phyloP scores from a whole-genome alignment of 2,113 vertebrate species.

The Osmerus eperlanus region DNA sequence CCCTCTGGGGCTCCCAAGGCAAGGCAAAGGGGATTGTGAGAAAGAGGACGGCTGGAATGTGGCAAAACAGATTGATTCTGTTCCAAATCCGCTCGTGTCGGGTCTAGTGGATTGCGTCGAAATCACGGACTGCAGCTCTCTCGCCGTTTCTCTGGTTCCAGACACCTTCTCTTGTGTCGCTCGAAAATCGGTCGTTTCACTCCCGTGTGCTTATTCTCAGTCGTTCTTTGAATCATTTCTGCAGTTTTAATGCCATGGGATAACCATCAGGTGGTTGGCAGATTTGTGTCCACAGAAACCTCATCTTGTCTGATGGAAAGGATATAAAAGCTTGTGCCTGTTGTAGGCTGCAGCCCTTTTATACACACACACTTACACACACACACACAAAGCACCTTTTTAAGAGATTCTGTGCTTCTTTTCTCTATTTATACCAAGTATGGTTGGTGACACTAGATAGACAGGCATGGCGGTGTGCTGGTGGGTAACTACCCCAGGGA shows the following conservation, averaged over 20 bases:
- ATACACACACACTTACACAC: background rate
- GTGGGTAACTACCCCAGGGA: conserved; percentile 30
- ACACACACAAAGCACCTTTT: background rate
- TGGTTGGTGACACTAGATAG: conserved; percentile 14
- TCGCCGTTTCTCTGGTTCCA: conserved; percentile 19
- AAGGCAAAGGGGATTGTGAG: conserved; percentile 24
- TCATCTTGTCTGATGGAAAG: background rate
- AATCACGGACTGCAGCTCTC: conserved; percentile 33
- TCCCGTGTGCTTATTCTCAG: background rate
- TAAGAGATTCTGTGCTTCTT: conserved; percentile 22
- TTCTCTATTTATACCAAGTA: conserved; percentile 23
- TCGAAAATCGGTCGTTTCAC: background rate
- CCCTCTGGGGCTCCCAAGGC: conserved; percentile 32
- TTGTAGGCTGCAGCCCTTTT: background rate
- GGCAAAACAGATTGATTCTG: conserved; percentile 53
- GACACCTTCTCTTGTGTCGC: conserved; percentile 16
- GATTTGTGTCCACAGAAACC: background rate
- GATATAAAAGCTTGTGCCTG: background rate
- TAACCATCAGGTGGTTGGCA: background rate
- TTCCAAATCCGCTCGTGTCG: conserved; percentile 48
- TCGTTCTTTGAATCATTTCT: background rate
- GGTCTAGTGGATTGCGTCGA: conserved; percentile 24
- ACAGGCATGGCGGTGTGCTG: conserved; percentile 7
- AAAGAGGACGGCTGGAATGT: conserved; percentile 51
- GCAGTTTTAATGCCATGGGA: background rate